A percentile compares a stretch with the other conserved stretches of the same genome.
These are phyloP conservation scores for Aulostomus chinensis DNA, from an alignment of 2,797 vertebrate species.

Conservation along the genomic window DNA sequence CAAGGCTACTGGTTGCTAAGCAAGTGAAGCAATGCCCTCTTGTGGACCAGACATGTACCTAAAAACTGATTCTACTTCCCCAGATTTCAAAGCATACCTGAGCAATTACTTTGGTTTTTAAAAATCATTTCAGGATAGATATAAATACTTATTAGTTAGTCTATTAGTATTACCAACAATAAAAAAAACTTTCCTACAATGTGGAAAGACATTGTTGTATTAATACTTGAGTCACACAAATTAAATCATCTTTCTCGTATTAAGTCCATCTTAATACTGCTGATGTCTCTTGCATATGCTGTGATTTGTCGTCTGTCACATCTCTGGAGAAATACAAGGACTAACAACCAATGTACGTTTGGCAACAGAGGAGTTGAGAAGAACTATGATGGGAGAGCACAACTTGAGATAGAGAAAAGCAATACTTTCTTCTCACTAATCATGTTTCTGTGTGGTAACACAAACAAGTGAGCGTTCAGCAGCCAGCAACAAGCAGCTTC, in stretches of 20 bases:
- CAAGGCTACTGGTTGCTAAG: too few relatives aligned
- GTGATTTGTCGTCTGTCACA: not conserved
- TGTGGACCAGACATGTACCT: constrained; percentile 42
- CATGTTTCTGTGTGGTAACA: constrained; percentile 10
- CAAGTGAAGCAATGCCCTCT: constrained; percentile 15
- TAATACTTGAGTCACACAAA: constrained; percentile 15
- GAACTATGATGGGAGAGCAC: not conserved
- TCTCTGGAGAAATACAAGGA: not conserved
- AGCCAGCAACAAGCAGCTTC: not conserved
- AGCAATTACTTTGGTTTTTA: constrained; percentile 67
- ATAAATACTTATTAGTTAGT: constrained; percentile 33
- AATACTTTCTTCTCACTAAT: constrained; percentile 10
- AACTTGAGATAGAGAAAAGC: not conserved
- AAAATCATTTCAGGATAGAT: constrained; percentile 19
- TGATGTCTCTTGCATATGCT: constrained; percentile 3
- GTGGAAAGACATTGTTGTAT: constrained; percentile 12
- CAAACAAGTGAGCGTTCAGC: not conserved
- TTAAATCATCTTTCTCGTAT: not conserved
- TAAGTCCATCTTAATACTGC: constrained; percentile 23
- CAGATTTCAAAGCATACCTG: constrained; percentile 11
- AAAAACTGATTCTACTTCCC: not conserved
- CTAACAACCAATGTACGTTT: not conserved
- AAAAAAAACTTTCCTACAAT: not conserved
- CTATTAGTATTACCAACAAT: not conserved
- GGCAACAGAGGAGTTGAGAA: constrained; percentile 1